Evolutionary conservation across 2,797 vertebrate species (phyloP).

Genomic region (Manis javanica): DNA sequence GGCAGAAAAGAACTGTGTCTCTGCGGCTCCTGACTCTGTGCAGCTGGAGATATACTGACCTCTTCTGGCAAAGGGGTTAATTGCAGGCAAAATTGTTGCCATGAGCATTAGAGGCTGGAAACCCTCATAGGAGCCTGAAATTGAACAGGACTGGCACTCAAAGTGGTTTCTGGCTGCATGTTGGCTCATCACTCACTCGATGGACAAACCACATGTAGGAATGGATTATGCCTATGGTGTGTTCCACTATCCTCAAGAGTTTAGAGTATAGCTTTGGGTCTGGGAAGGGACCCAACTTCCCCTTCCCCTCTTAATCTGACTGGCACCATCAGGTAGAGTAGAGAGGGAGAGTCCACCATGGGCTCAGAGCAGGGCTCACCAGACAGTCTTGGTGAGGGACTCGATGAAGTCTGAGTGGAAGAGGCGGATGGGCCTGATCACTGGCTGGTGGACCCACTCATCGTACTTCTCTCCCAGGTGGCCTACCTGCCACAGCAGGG

Average conservation of each 20-base stretch:
- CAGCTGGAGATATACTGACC: not conserved
- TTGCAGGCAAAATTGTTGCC: slow-evolving; percentile 54
- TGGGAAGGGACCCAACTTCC: not conserved
- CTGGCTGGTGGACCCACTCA: slow-evolving; percentile 97
- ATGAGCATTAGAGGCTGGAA: not conserved
- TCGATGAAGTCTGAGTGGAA: slow-evolving; percentile 95
- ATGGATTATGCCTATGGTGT: not conserved
- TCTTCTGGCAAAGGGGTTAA: slow-evolving; percentile 49
- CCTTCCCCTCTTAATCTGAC: not conserved
- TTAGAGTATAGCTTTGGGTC: not conserved
- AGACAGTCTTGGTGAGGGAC: slow-evolving; percentile 94
- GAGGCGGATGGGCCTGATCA: slow-evolving; percentile 95
- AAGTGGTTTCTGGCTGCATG: not conserved
- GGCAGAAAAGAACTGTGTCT: not conserved
- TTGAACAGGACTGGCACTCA: not conserved
- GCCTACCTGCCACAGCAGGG: slow-evolving; percentile 97
- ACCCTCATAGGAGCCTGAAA: not conserved
- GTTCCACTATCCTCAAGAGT: not conserved
- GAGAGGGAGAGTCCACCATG: not conserved
- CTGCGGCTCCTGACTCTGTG: not conserved
- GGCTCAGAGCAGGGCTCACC: slow-evolving; percentile 87
- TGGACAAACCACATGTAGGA: not conserved
- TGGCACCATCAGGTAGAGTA: not conserved
- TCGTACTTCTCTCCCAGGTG: slow-evolving; percentile 96
- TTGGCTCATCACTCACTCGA: not conserved